Evolutionary conservation across 2,888 invertebrate genomes (phyloP).

Genomic region (Archips xylosteana): DNA sequence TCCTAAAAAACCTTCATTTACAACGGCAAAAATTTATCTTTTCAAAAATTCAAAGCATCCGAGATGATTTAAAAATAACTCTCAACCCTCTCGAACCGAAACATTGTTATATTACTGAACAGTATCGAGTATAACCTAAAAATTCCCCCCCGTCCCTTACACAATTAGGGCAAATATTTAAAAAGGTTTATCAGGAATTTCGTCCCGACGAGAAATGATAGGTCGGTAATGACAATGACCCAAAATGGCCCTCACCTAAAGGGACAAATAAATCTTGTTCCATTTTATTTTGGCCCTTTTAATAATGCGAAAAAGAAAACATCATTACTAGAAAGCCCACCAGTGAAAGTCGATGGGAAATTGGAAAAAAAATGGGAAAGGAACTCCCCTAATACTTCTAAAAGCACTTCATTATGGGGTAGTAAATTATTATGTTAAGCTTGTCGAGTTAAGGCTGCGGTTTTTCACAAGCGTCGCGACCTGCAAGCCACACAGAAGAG

Average conservation of each 20-base stretch:
- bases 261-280: neutral
- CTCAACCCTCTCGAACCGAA: neutral
- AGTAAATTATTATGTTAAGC: slow-evolving; percentile 43
- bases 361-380: slow-evolving; percentile 35
- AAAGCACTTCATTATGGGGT: slow-evolving; percentile 43
- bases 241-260: neutral
- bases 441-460: slow-evolving; percentile 29
- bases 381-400: slow-evolving; percentile 38
- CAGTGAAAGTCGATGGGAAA: slow-evolving; percentile 34
- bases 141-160: neutral
- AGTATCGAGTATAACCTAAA: neutral
- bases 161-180: slow-evolving; percentile 14
- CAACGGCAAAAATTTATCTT: too few species aligned
- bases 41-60: neutral
- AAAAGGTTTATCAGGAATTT: slow-evolving; percentile 2
- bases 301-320: slow-evolving; percentile 19
- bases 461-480: slow-evolving; percentile 1
- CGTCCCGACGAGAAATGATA: neutral
- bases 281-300: slow-evolving; percentile 9
- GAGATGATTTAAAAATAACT: neutral
- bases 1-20: neutral
- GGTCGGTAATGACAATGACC: slow-evolving; percentile 14
- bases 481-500: too few species aligned
- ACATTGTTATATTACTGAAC: slow-evolving; percentile 1
- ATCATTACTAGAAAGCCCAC: slow-evolving; percentile 30